Percentiles rank a stretch among this genome's conserved stretches.
These are phyloP conservation scores for Calephelis virginiensis DNA, from an alignment of 1,140 invertebrate genomes.

Conservation along the genomic window DNA sequence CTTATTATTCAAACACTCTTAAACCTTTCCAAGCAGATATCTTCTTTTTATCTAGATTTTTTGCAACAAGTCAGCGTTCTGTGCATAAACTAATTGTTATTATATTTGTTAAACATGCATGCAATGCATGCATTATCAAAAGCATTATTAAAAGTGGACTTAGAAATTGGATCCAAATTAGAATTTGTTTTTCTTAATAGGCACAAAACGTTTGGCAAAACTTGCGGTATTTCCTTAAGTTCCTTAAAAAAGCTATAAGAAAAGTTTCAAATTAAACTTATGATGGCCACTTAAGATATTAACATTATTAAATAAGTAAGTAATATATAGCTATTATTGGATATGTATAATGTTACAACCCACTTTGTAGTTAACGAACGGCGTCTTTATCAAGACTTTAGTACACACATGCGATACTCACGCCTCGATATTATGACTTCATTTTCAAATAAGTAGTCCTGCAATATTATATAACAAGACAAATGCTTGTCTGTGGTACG, in stretches of 20 bases:
- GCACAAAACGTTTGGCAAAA: slow-evolving; percentile 2
- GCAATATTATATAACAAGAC: too few species aligned
- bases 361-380: slow-evolving; percentile 6
- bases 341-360: slow-evolving; percentile 23
- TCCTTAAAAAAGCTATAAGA: not conserved
- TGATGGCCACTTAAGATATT: not conserved
- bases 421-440: not conserved
- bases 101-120: not conserved
- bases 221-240: not conserved
- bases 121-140: not conserved
- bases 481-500: too few species aligned
- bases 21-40: not conserved
- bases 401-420: not conserved
- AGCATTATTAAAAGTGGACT: not conserved
- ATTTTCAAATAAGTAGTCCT: not conserved
- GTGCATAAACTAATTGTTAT: not conserved
- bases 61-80: not conserved
- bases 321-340: slow-evolving; percentile 1
- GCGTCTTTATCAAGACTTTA: not conserved
- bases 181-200: not conserved
- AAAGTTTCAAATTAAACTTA: not conserved
- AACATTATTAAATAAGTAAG: slow-evolving; percentile 1
- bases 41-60: not conserved
- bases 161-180: not conserved
- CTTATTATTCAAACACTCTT: slow-evolving; percentile 3